phyloP scores from a whole-genome alignment of 2,113 vertebrate species.

The Odontophorus gujanensis region DNA sequence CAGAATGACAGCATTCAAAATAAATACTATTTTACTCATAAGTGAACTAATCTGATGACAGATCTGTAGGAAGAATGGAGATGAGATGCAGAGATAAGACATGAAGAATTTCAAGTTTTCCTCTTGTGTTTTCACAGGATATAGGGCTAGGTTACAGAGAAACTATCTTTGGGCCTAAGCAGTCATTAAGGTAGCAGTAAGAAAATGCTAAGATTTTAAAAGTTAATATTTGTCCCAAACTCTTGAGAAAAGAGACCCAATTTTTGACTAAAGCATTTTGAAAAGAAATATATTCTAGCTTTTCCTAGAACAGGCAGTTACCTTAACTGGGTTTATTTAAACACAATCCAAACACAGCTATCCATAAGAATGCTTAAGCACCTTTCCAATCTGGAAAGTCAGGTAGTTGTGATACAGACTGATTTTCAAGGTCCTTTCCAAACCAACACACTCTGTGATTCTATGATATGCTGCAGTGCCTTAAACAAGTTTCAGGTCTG shows the following conservation, averaged over 20 bases:
- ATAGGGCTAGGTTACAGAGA: background rate
- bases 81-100: background rate
- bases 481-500: background rate
- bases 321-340: background rate
- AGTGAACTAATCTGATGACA: background rate
- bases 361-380: background rate
- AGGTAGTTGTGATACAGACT: background rate
- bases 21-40: background rate
- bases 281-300: background rate
- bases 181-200: background rate
- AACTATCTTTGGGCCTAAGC: background rate
- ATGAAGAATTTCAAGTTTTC: background rate
- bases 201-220: background rate
- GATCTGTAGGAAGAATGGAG: background rate
- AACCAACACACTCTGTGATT: too few species aligned
- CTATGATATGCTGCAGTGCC: too few species aligned
- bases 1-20: background rate
- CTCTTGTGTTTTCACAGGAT: background rate
- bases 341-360: background rate
- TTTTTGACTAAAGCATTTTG: background rate
- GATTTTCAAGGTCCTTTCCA: background rate
- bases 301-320: background rate
- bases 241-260: background rate
- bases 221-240: background rate
- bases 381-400: background rate